Evolutionary conservation across 2,888 invertebrate species (phyloP), one percentile per base, ranked within the genome.

Genomic region (Eugnorisma glareosa): DNA sequence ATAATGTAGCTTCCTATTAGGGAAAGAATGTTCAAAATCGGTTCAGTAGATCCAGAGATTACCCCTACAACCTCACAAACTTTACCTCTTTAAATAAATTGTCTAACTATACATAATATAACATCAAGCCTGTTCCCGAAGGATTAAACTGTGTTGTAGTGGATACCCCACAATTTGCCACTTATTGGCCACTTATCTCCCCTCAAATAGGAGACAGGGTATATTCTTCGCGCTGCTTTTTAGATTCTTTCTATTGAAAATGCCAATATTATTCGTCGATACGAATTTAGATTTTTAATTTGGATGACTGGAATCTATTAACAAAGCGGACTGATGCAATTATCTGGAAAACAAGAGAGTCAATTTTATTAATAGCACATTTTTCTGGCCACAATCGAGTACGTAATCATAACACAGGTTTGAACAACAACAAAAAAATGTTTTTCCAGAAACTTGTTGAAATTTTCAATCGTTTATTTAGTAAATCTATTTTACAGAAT

Each of bases 351-450:
- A 79, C 67, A 57, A 31, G 31, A 28, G 35, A 71, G 40, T 77
- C 13, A 59, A n/a, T 78, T 40, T 78, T 78, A 78, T 78, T 78
- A 78, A 57, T 78, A 78, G 78, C 64, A 28, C n/a, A 18, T 40
- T 66, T 45, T 57, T 71, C 69, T 78, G 78, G 78, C 71, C 57
- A 59, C 28, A n/a, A 71, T 66, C 35, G 48, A 43, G n/a, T 0
- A 48, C 24, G 48, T 48, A 64, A 64, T 45, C 24, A 43, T 74
- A 54, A 64, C 21, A 63, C 31, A 6, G 59, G 15, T 63, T 61
- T 73, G n/a, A 4, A 43, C 15, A 10, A n/a, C 40, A 48, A 54
- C n/a, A 15, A 10, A 43, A 40, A 48, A 11, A 1, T 40, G 43
- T 8, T 63, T 48, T n/a, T 40, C 40, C 21, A 61, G 61, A 35